A percentile compares a stretch with the other conserved stretches of the same genome.
phyloP scores from a whole-genome alignment of 2,888 invertebrate species.

The Tenthredo distinguenda region DNA sequence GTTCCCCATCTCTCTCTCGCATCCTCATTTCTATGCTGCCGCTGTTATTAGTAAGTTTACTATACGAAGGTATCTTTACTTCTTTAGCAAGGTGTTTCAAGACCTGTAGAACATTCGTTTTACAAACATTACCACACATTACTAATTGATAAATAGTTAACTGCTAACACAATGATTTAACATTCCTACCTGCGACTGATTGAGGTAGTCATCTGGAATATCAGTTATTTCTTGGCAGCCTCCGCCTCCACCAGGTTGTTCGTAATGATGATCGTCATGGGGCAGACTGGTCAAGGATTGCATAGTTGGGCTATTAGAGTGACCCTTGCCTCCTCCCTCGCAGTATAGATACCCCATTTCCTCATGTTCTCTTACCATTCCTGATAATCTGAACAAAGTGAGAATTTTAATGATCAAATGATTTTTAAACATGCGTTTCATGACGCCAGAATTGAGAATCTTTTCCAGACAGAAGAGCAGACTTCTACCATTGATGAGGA shows the following conservation, averaged over 20 bases:
- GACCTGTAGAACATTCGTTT: constrained; percentile 77
- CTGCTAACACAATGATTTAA: not conserved
- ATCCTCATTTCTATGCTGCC: constrained; percentile 72
- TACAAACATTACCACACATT: not conserved
- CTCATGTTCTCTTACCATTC: constrained; percentile 74
- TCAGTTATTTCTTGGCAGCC: constrained; percentile 87
- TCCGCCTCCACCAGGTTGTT: constrained; percentile 68
- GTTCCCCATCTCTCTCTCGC: constrained; percentile 70
- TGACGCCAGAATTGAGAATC: not conserved
- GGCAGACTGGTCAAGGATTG: constrained; percentile 75
- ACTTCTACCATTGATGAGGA: not conserved
- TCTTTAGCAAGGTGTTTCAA: constrained; percentile 92
- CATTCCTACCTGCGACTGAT: constrained; percentile 84
- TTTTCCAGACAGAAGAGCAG: not conserved
- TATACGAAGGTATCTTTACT: constrained; percentile 79
- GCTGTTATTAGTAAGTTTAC: constrained; percentile 68
- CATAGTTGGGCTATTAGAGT: constrained; percentile 77
- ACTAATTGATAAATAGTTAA: constrained; percentile 9
- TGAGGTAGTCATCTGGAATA: constrained; percentile 91
- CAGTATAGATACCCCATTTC: constrained; percentile 75
- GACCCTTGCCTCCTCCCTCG: constrained; percentile 74
- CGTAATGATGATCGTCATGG: constrained; percentile 75
- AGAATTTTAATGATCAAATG: not conserved
- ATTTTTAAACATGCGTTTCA: not conserved
- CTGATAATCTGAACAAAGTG: constrained; percentile 68